These are phyloP conservation scores for Adelosebastes latens DNA, from an alignment of 2,797 vertebrate species.

Conservation along the genomic window DNA sequence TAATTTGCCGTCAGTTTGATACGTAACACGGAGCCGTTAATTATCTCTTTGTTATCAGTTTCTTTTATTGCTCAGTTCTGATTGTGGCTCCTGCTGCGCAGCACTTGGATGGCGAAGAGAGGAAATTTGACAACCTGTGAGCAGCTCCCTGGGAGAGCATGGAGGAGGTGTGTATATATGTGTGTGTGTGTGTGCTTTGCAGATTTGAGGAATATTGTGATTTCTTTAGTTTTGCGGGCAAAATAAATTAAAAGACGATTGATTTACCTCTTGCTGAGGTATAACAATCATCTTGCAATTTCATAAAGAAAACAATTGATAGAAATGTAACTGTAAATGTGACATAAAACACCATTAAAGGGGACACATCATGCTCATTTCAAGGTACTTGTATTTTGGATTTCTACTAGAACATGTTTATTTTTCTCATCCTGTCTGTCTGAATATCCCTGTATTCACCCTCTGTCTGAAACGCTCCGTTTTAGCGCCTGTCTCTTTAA, in stretches of 20 bases:
- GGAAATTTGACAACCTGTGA: slow-evolving; percentile 61
- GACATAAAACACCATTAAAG: background rate
- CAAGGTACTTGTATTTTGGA: too few species aligned
- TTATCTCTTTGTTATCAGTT: slow-evolving; percentile 58
- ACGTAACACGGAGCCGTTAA: slow-evolving; percentile 59
- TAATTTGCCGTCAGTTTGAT: slow-evolving; percentile 58
- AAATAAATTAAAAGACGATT: background rate
- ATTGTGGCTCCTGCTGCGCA: slow-evolving; percentile 58
- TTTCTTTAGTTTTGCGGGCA: background rate
- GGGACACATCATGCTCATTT: too few species aligned
- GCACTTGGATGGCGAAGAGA: slow-evolving; percentile 29
- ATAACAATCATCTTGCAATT: background rate
- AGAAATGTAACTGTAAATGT: background rate
- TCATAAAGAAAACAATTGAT: background rate
- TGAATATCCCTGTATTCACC: too few species aligned
- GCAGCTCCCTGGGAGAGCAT: slow-evolving; percentile 32
- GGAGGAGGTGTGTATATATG: slow-evolving; percentile 2
- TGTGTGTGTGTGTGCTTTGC: background rate
- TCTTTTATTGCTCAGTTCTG: slow-evolving; percentile 43
- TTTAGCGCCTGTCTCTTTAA: too few species aligned
- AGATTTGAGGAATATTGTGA: background rate
- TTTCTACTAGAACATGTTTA: too few species aligned
- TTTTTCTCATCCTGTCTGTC: too few species aligned
- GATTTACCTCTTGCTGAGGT: background rate
- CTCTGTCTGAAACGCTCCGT: too few species aligned